These are phyloP conservation scores for Yponomeuta plumbellus DNA, from an alignment of 2,888 invertebrate species.

Conservation along the genomic window DNA sequence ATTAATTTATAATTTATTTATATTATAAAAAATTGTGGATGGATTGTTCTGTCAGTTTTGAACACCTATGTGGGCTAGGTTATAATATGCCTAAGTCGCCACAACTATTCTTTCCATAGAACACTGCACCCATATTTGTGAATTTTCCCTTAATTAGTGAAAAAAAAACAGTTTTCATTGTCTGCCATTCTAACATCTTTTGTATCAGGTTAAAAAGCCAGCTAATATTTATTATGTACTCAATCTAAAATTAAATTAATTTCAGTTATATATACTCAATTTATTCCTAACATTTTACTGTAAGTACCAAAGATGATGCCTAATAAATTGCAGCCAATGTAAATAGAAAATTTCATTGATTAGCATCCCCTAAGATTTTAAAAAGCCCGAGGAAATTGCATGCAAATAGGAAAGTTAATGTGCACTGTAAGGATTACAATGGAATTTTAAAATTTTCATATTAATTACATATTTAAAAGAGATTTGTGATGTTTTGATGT, in stretches of 20 bases:
- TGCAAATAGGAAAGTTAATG: conserved; percentile 50
- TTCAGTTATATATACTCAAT: not conserved
- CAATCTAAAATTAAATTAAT: conserved; percentile 11
- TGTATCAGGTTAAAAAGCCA: not conserved
- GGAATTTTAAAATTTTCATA: conserved; percentile 40
- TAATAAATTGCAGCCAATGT: conserved; percentile 58
- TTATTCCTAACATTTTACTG: too few species aligned
- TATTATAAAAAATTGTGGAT: too few species aligned
- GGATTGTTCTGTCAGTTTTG: too few species aligned
- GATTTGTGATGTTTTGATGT: conserved; percentile 28
- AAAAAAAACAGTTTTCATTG: not conserved
- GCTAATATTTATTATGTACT: conserved; percentile 6
- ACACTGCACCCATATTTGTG: too few species aligned
- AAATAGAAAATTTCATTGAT: conserved; percentile 46
- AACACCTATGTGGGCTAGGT: too few species aligned
- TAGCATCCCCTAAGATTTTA: conserved; percentile 52
- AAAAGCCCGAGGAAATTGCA: conserved; percentile 63
- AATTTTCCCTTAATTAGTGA: not conserved
- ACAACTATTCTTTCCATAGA: too few species aligned
- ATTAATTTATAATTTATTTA: too few species aligned
- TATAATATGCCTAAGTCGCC: too few species aligned
- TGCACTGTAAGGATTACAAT: conserved; percentile 51
- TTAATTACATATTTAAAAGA: conserved; percentile 22
- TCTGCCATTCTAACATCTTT: conserved; percentile 1
- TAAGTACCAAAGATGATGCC: too few species aligned